phyloP scores from a whole-genome alignment of 2,797 vertebrate genomes.

The Tarsius wallacei region DNA sequence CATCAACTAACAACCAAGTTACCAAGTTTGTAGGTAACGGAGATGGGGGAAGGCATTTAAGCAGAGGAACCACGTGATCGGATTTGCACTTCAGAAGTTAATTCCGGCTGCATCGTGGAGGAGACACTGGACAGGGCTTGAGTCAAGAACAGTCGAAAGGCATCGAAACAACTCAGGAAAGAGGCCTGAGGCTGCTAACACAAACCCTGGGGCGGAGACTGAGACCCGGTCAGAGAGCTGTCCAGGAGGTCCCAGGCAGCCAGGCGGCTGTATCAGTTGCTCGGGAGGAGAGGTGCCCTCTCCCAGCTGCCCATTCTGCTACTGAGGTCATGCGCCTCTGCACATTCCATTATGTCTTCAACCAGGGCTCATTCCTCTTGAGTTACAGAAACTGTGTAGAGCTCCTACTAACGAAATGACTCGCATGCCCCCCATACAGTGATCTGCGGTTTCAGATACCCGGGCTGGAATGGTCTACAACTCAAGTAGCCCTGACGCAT shows the following conservation, averaged over 20 bases:
- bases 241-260: background rate
- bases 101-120: background rate
- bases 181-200: background rate
- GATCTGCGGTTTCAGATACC: background rate
- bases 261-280: too few species aligned
- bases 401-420: background rate
- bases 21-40: background rate
- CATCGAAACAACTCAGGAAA: conserved; percentile 18
- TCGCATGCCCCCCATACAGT: background rate
- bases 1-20: conserved; percentile 28
- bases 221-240: background rate
- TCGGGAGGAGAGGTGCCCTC: background rate
- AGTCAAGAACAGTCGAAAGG: background rate
- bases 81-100: conserved; percentile 27
- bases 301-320: background rate
- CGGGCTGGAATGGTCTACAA: background rate
- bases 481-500: background rate
- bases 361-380: background rate
- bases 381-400: background rate
- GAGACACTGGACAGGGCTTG: background rate
- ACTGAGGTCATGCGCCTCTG: background rate
- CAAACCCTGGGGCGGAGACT: background rate
- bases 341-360: background rate
- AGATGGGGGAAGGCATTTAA: background rate
- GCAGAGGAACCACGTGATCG: background rate